Conservation (phyloP, 2,797 vertebrate genomes). For the Triplophysa yarkandensis region DNA sequence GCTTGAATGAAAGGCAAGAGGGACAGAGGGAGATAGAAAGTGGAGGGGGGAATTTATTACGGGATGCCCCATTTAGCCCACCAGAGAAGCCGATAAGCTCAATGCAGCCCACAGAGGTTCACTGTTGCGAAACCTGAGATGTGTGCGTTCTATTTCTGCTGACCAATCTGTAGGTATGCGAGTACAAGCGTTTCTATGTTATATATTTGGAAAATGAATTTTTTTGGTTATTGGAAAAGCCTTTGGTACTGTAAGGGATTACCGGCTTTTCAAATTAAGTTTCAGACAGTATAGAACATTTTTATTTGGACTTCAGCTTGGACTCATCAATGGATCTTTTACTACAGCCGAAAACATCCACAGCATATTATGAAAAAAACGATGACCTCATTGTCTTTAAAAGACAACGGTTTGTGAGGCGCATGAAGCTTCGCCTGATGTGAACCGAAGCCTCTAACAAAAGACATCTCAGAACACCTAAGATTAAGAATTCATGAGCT, state of each 20-base stretch:
- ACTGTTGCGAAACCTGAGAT: constrained; percentile 48
- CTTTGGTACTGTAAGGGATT: not conserved
- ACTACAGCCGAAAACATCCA: no score
- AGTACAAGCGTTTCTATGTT: not conserved
- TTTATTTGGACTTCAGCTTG: not conserved
- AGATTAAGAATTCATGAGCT: constrained; percentile 1
- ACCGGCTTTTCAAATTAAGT: not conserved
- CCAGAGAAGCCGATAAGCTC: constrained; percentile 61
- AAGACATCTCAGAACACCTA: not conserved
- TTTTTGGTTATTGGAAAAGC: not conserved
- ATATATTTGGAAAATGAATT: not conserved
- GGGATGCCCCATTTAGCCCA: constrained; percentile 66
- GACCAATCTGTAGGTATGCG: constrained; percentile 35
- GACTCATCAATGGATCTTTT: not conserved
- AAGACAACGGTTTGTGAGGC: not conserved
- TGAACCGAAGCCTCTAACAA: not conserved
- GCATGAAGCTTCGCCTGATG: not conserved
- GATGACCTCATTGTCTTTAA: no score
- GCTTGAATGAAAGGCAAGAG: constrained; percentile 67
- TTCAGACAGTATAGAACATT: not conserved
- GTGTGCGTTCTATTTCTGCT: constrained; percentile 27
- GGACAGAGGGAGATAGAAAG: constrained; percentile 41
- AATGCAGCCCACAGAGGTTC: constrained; percentile 60
- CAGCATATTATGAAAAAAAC: no score
- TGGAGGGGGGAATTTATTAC: constrained; percentile 54